These are phyloP conservation scores for Corythornis leucogaster DNA, from an alignment of 2,797 vertebrate genomes.

Conservation along the genomic window DNA sequence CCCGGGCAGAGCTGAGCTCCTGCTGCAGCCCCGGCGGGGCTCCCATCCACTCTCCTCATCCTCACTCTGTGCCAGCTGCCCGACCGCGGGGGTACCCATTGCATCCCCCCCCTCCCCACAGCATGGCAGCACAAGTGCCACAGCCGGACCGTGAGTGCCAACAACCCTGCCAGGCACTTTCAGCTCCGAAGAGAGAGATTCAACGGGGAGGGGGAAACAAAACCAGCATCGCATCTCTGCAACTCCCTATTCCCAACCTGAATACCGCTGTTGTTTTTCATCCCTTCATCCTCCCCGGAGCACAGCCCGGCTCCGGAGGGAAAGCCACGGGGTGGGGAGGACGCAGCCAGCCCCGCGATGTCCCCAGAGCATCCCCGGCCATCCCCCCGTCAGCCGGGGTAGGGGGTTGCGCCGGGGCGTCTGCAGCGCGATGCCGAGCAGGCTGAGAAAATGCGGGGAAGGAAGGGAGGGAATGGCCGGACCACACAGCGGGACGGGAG, in stretches of 20 bases:
- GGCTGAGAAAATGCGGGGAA: background rate
- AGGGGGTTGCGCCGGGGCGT: background rate
- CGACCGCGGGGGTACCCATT: rapidly evolving
- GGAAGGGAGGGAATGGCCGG: background rate
- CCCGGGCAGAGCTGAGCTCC: rapidly evolving
- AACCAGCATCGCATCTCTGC: background rate
- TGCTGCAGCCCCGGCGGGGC: rapidly evolving
- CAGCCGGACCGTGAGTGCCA: background rate
- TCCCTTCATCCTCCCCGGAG: background rate
- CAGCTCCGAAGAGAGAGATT: background rate
- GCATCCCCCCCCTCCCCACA: background rate
- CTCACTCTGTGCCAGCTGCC: background rate
- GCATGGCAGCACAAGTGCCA: background rate
- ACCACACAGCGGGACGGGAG: slow-evolving; percentile 36
- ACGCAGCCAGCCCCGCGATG: background rate
- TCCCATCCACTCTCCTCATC: background rate
- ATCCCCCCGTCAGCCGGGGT: background rate
- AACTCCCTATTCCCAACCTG: background rate
- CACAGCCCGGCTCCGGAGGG: background rate
- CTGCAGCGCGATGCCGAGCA: background rate
- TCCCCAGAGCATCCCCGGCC: background rate
- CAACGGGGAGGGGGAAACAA: background rate
- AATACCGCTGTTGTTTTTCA: background rate
- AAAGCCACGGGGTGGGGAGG: background rate
- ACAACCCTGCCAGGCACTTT: background rate